Evolutionary conservation across 2,797 vertebrate species (phyloP), one percentile per base, ranked within the genome.

Genomic region (Onychomys arenicola): DNA sequence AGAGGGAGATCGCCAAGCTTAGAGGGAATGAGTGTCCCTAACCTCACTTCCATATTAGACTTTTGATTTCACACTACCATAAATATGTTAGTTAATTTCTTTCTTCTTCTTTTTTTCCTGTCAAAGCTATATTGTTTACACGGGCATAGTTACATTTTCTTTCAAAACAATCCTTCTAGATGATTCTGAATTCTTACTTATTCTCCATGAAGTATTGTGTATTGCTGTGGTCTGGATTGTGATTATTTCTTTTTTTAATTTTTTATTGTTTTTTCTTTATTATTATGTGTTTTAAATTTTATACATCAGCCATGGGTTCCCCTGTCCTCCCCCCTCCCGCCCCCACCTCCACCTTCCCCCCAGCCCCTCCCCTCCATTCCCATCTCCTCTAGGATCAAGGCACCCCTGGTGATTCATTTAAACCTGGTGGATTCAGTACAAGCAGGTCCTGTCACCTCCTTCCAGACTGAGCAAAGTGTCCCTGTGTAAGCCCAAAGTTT

Each of bases 181-280:
- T 77, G 59, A 85, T 23, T 94, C 81, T 80, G 89, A 86, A 65
- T 90, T 94, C 19, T 75, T 84, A 49, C 25, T 5, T 92, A 6
- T 93, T 89, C 37, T 93, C 52, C 86, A 32, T 71, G 16, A 93
- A 90, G 3, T 84, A 73, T 34, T 71, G 8, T 90, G 11, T 59
- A 4, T 69, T 80, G 73, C n/a, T 2, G 0, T 87, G 29, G 37
- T 19, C 78, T 93, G 75, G 40, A 63, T 0, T 84, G 17, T 8
- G 43, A 81, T 87, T 82, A 57, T 83, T 97, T 46, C 46, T 93
- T n/a, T n/a, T n/a, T n/a, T n/a, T n/a, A n/a, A n/a, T n/a, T n/a
- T n/a, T n/a, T n/a, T n/a, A n/a, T n/a, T n/a, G n/a, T n/a, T n/a
- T n/a, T n/a, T n/a, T n/a, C n/a, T n/a, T n/a, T n/a, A n/a, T n/a